A percentile compares a stretch with the other conserved stretches of the same genome.
Evolutionary conservation across 2,113 vertebrate genomes (phyloP).

Genomic region (Tachuris rubrigastra): DNA sequence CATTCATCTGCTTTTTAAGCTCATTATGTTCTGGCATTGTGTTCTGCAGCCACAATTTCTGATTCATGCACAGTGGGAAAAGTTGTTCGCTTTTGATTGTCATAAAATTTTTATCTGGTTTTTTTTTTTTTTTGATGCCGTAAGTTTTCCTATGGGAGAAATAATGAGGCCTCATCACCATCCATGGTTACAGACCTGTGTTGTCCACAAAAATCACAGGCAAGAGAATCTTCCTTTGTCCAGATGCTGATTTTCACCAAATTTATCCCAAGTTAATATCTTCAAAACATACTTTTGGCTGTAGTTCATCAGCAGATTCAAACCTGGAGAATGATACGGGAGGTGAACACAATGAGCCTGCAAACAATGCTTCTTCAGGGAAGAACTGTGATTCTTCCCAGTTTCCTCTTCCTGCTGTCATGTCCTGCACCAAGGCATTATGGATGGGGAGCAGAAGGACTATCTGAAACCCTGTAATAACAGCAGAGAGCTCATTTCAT

Average conservation of each 20-base stretch:
- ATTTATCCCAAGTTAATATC: neutral
- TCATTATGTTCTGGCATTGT: neutral
- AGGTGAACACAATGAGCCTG: neutral
- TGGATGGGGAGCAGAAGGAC: neutral
- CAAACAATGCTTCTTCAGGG: neutral
- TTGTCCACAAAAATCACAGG: neutral
- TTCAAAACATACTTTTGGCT: neutral
- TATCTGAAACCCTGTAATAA: neutral
- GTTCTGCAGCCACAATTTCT: neutral
- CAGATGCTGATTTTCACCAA: neutral
- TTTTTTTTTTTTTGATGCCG: neutral
- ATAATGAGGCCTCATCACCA: neutral
- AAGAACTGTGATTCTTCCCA: neutral
- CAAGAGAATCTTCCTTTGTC: neutral
- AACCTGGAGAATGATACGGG: neutral
- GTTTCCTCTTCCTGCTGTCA: neutral
- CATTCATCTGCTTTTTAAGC: constrained; percentile 23
- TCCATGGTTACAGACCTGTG: neutral
- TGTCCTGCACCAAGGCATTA: neutral
- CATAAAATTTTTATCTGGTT: neutral
- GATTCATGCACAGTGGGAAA: neutral
- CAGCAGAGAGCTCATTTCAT: neutral
- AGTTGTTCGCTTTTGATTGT: neutral
- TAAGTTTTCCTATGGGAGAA: neutral
- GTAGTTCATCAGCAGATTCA: neutral